Conservation (phyloP, 2,888 invertebrate genomes). For the Tenthredo mesomela region DNA sequence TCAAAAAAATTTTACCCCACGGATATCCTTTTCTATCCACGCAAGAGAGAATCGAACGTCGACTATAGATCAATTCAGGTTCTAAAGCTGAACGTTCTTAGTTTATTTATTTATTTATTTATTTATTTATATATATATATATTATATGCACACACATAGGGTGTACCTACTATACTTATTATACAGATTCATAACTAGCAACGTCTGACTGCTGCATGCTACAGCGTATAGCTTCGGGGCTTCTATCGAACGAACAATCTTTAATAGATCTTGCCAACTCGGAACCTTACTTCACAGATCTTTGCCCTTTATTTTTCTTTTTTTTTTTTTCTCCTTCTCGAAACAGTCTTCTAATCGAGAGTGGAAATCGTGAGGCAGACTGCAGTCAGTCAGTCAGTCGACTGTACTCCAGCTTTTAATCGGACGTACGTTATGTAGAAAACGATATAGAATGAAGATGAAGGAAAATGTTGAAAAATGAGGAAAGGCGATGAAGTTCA, state of each 20-base stretch:
- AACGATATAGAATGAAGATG: background rate
- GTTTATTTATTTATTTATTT: background rate
- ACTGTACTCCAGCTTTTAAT: background rate
- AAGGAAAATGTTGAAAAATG: no score
- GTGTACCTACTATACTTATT: background rate
- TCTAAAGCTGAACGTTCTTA: background rate
- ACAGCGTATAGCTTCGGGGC: slow-evolving; percentile 5
- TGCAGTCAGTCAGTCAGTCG: background rate
- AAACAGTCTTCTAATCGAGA: slow-evolving; percentile 11
- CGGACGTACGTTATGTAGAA: no score
- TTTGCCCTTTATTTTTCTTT: no score
- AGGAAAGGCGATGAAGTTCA: no score
- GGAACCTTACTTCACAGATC: background rate
- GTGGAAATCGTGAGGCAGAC: slow-evolving; percentile 14
- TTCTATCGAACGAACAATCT: slow-evolving; percentile 27
- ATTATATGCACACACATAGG: background rate
- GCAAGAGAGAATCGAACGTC: background rate
- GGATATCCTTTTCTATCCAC: background rate
- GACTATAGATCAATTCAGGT: slow-evolving; percentile 25
- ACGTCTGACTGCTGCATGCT: background rate
- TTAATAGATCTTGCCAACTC: slow-evolving; percentile 21
- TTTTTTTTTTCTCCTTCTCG: slow-evolving; percentile 4
- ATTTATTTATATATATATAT: background rate
- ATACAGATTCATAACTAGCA: background rate
- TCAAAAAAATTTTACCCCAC: slow-evolving; percentile 13